Conservation (phyloP, 2,113 vertebrate species). For the Silurus meridionalis region DNA sequence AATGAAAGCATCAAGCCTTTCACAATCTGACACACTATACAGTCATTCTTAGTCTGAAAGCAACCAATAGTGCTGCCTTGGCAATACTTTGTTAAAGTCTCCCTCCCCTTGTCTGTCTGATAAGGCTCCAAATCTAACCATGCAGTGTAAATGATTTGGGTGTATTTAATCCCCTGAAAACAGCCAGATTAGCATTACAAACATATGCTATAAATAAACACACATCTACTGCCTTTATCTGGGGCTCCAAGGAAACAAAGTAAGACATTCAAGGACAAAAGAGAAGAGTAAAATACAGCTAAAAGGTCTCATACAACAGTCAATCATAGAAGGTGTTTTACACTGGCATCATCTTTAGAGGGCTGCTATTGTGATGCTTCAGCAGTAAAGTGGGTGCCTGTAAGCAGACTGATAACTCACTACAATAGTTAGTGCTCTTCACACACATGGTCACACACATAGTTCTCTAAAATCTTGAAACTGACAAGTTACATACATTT, state of each 20-base stretch:
- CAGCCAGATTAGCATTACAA: constrained; percentile 43
- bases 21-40: constrained; percentile 10
- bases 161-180: constrained; percentile 28
- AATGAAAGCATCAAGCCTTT: background rate
- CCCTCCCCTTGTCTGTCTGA: constrained; percentile 10
- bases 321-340: constrained; percentile 22
- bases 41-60: background rate
- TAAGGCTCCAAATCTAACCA: background rate
- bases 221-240: constrained; percentile 34
- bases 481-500: background rate
- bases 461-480: background rate
- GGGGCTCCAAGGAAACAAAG: constrained; percentile 16
- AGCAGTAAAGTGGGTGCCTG: constrained; percentile 48
- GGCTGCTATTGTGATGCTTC: constrained; percentile 4
- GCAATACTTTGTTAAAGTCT: background rate
- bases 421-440: constrained; percentile 16
- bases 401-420: constrained; percentile 27
- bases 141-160: constrained; percentile 21
- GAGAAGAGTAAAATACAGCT: constrained; percentile 24
- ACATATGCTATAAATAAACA: constrained; percentile 38
- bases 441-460: background rate
- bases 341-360: constrained; percentile 36
- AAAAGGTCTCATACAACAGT: constrained; percentile 3
- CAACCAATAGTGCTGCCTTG: background rate
- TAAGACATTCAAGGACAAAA: constrained; percentile 26